Evolutionary conservation across 1,140 invertebrate genomes (phyloP), one percentile per base, ranked within the genome.

Genomic region (Pentalonia nigronervosa): DNA sequence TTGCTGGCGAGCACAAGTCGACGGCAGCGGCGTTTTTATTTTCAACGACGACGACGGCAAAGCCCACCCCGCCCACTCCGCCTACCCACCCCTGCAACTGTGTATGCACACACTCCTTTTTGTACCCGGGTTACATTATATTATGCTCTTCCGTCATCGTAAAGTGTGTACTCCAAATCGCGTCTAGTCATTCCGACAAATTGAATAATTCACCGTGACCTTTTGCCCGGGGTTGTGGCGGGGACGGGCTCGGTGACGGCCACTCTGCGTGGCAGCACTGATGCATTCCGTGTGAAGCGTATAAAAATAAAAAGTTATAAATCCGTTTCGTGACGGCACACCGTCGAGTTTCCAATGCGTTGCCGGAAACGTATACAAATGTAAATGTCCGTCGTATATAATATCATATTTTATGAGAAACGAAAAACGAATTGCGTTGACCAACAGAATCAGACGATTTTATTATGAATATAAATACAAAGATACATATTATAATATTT

Each of bases 121-220:
- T 45, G 23, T 87, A 47, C 9, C 60, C 41, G 48, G 8, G 87
- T 89, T 53, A 30, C 87, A n/a, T 50, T 47, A 89, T 48, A 89
- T 48, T 76, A n/a, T 30, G 60, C 60, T 76, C 30, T n/a, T 76
- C 60, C 60, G n/a, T 76, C 60, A 76, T 76, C 60, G 60, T 11
- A 50, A 14, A 88, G 41, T 23, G 34, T 41, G 25, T 34, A 47
- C 45, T 41, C 47, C 45, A 47, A 89, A 89, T 53, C 45, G 8
- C 47, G 87, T 53, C 87, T 89, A 89, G 45, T 89, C 45, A 89
- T 89, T 89, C 87, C n/a, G 45, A 50, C n/a, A 89, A 89, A 89
- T 89, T 89, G 87, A 89, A 89, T 89, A 89, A 89, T 89, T n/a
- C 48, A 41, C 83, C 25, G 45, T 50, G 87, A 47, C 47, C 25